These are phyloP conservation scores for Tiliacea citrago DNA, from an alignment of 2,888 invertebrate species.

Conservation along the genomic window DNA sequence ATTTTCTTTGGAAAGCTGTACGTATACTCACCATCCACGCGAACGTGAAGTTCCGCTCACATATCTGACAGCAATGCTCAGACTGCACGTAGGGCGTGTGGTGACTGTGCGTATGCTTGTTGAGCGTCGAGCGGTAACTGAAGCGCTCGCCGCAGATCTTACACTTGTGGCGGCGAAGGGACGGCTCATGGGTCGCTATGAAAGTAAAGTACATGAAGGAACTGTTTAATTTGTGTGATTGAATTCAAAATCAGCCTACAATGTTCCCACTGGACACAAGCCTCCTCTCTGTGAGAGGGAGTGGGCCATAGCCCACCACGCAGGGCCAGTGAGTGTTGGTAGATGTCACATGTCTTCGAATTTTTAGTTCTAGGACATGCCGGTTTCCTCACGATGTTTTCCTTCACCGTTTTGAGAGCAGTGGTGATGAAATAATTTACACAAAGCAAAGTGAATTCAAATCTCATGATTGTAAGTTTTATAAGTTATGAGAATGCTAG, in stretches of 20 bases:
- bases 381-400: too few relatives aligned
- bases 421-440: too few relatives aligned
- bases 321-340: too few relatives aligned
- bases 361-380: too few relatives aligned
- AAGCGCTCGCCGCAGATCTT: constrained; percentile 77
- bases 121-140: constrained; percentile 85
- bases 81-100: constrained; percentile 74
- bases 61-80: constrained; percentile 74
- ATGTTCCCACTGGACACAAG: too few relatives aligned
- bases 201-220: neutral
- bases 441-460: too few relatives aligned
- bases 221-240: neutral
- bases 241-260: neutral
- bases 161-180: constrained; percentile 79
- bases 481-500: neutral
- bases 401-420: too few relatives aligned
- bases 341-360: too few relatives aligned
- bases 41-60: constrained; percentile 73
- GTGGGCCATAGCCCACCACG: too few relatives aligned
- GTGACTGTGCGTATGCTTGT: constrained; percentile 76
- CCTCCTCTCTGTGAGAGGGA: too few relatives aligned
- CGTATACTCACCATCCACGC: constrained; percentile 80
- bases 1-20: neutral
- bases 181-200: constrained; percentile 81
- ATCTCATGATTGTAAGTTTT: too few relatives aligned